phyloP scores from a whole-genome alignment of 2,888 invertebrate species.

The Papilio gigon region DNA sequence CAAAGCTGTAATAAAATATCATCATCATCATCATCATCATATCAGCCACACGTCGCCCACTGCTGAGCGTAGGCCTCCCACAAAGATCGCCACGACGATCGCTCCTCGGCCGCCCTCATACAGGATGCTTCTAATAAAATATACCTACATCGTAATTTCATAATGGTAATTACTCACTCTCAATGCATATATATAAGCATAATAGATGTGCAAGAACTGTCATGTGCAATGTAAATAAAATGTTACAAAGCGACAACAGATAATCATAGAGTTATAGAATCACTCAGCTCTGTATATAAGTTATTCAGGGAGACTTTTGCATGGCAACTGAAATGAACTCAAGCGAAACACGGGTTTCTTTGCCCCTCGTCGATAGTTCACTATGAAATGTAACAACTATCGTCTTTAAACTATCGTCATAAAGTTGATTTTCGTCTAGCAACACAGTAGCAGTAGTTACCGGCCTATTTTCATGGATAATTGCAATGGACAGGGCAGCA shows the following conservation, averaged over 20 bases:
- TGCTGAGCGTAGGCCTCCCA: too few species aligned
- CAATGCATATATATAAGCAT: neutral
- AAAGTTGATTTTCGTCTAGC: neutral
- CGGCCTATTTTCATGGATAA: slow-evolving; percentile 49
- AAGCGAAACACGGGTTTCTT: slow-evolving; percentile 47
- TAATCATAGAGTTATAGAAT: slow-evolving; percentile 44
- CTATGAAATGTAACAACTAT: neutral
- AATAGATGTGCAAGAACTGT: slow-evolving; percentile 29
- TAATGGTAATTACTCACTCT: neutral
- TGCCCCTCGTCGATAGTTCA: slow-evolving; percentile 37
- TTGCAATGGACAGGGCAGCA: slow-evolving; percentile 49
- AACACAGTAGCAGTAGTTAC: neutral
- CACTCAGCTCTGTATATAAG: slow-evolving; percentile 46
- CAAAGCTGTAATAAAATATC: neutral
- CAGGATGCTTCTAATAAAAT: too few species aligned
- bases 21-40: too few species aligned
- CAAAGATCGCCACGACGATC: too few species aligned
- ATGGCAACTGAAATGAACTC: slow-evolving; percentile 50
- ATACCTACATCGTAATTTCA: neutral
- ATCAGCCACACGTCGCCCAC: too few species aligned
- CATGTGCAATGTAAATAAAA: slow-evolving; percentile 42
- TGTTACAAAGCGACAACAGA: slow-evolving; percentile 22
- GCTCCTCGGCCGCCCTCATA: too few species aligned
- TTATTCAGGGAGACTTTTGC: slow-evolving; percentile 57
- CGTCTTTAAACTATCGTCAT: neutral